These are phyloP conservation scores for Poecilus cupreus DNA, from an alignment of 2,888 invertebrate genomes.

Conservation along the genomic window DNA sequence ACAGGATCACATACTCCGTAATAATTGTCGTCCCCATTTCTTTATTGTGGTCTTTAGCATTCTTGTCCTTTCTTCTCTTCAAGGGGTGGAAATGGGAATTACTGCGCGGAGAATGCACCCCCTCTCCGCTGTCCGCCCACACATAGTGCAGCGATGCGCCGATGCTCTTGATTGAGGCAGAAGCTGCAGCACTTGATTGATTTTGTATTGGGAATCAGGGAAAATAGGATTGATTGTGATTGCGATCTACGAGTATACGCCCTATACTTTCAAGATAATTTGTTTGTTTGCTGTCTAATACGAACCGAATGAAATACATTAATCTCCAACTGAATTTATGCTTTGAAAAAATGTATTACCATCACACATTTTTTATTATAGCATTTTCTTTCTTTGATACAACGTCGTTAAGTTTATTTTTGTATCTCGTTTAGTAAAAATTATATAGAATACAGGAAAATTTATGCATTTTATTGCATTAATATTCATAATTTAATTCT, in stretches of 20 bases:
- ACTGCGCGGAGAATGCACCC: background rate
- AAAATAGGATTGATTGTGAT: conserved; percentile 6
- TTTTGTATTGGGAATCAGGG: conserved; percentile 18
- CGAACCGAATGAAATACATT: background rate
- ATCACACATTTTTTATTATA: no score
- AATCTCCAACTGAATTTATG: no score
- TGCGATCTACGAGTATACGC: background rate
- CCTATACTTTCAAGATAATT: background rate
- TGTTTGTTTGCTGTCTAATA: conserved; percentile 11
- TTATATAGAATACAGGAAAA: no score
- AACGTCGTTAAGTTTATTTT: no score
- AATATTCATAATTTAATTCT: no score
- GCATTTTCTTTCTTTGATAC: no score
- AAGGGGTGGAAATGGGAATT: background rate
- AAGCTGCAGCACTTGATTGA: conserved; percentile 17
- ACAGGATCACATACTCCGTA: no score
- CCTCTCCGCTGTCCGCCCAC: background rate
- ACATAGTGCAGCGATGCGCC: background rate
- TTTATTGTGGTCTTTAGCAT: no score
- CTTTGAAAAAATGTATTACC: no score
- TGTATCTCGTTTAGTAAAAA: no score
- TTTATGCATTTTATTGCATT: no score
- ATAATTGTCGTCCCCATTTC: no score
- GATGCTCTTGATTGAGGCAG: conserved; percentile 6
- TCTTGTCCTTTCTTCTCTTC: background rate